A percentile compares a stretch with the other conserved stretches of the same genome.
phyloP scores from a whole-genome alignment of 1,140 invertebrate genomes.

The Pentalonia nigronervosa region DNA sequence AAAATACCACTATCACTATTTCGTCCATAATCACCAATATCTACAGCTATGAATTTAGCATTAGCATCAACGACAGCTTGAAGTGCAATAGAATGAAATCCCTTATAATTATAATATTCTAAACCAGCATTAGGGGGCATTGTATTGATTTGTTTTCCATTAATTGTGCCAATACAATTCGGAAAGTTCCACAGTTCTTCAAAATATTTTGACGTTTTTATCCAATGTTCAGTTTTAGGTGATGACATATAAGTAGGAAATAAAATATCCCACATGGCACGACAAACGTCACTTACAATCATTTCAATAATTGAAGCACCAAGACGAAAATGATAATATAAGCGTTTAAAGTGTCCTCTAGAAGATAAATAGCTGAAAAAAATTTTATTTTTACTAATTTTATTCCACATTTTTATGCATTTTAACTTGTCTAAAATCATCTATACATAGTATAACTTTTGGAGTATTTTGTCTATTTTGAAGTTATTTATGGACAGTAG shows the following conservation, averaged over 20 bases:
- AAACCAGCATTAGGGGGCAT: constrained; percentile 61
- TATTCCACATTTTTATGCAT: not conserved
- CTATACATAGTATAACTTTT: too few relatives aligned
- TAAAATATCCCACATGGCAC: not conserved
- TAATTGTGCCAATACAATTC: constrained; percentile 59
- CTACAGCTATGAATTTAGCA: constrained; percentile 60
- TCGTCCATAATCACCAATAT: constrained; percentile 60
- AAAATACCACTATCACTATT: constrained; percentile 64
- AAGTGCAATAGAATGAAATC: constrained; percentile 59
- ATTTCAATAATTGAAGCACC: constrained; percentile 60
- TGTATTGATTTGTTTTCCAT: constrained; percentile 63
- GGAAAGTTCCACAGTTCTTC: constrained; percentile 61
- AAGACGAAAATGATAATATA: constrained; percentile 60
- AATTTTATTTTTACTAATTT: constrained; percentile 3
- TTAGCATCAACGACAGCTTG: constrained; percentile 59
- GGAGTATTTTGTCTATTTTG: too few relatives aligned
- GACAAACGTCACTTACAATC: constrained; percentile 60
- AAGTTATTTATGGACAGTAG: too few relatives aligned
- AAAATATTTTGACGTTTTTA: constrained; percentile 59
- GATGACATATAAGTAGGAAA: too few relatives aligned
- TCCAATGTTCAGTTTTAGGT: too few relatives aligned
- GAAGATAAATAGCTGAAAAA: constrained; percentile 60
- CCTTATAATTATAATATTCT: constrained; percentile 53
- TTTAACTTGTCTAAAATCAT: too few relatives aligned
- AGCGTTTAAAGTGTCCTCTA: constrained; percentile 59